Evolutionary conservation across 2,113 vertebrate genomes (phyloP).

Genomic region (Marcusenius ussheri): DNA sequence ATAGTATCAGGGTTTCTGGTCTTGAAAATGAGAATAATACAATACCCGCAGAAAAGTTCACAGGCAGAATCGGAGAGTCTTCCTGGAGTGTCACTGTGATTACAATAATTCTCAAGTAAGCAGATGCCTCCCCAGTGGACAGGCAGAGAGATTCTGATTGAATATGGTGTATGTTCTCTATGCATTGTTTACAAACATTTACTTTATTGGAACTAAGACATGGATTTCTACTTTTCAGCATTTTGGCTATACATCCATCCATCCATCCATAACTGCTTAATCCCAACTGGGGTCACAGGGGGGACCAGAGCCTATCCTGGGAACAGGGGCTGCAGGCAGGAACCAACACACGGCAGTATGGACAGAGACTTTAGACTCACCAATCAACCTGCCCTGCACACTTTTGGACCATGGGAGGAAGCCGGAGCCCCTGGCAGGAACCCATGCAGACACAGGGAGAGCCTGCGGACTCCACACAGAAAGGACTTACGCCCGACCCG

Average conservation of each 20-base stretch:
- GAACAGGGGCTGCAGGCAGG: too few relatives aligned
- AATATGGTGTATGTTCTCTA: neutral
- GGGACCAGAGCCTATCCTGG: too few relatives aligned
- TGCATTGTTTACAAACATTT: neutral
- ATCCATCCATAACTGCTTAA: too few relatives aligned
- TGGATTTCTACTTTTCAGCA: neutral
- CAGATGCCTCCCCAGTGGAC: neutral
- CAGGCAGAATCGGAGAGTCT: neutral
- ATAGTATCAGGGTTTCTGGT: slow-evolving; percentile 1
- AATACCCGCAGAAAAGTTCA: neutral
- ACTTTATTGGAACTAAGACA: neutral
- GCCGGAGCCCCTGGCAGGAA: too few relatives aligned
- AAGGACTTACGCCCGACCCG: too few relatives aligned
- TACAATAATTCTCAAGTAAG: neutral
- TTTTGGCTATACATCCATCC: neutral
- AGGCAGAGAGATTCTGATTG: neutral
- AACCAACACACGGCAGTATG: too few relatives aligned
- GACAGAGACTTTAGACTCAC: too few relatives aligned
- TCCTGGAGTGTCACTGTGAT: neutral
- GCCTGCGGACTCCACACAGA: too few relatives aligned
- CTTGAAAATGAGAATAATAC: neutral
- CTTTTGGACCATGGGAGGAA: too few relatives aligned
- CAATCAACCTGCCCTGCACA: too few relatives aligned
- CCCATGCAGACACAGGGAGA: too few relatives aligned
- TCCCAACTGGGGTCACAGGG: too few relatives aligned